phyloP scores from a whole-genome alignment of 2,888 invertebrate species.

The Agonopterix alstromeriana region DNA sequence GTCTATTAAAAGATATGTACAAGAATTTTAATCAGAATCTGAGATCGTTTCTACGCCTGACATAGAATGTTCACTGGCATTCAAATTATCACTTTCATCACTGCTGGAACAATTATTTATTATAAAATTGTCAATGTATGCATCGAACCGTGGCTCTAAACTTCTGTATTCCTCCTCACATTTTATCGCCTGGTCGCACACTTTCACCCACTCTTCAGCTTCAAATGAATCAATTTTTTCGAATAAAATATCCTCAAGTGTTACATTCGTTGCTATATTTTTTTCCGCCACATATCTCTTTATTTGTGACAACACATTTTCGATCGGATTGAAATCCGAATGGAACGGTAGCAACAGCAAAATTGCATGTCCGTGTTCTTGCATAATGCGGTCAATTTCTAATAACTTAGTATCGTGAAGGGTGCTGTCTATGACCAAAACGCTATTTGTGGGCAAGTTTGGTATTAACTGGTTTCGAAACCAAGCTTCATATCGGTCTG shows the following conservation, averaged over 20 bases:
- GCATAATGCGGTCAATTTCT: background rate
- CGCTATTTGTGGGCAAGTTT: slow-evolving; percentile 6
- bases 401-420: background rate
- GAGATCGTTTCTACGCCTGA: background rate
- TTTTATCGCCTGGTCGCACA: background rate
- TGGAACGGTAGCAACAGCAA: background rate
- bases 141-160: background rate
- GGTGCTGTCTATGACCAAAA: background rate
- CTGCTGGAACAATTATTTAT: background rate
- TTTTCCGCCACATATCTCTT: slow-evolving; percentile 1
- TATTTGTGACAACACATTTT: slow-evolving; percentile 2
- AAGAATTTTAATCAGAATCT: background rate
- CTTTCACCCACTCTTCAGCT: background rate
- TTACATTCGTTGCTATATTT: background rate
- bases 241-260: background rate
- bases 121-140: too few species aligned
- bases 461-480: slow-evolving; percentile 6
- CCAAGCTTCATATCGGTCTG: slow-evolving; percentile 7
- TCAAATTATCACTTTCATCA: background rate
- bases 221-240: background rate
- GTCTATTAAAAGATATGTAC: background rate
- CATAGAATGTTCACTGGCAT: background rate
- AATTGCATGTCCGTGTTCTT: background rate
- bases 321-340: background rate
- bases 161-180: background rate